phyloP scores from a whole-genome alignment of 2,113 vertebrate genomes.

The Salvelinus fontinalis region DNA sequence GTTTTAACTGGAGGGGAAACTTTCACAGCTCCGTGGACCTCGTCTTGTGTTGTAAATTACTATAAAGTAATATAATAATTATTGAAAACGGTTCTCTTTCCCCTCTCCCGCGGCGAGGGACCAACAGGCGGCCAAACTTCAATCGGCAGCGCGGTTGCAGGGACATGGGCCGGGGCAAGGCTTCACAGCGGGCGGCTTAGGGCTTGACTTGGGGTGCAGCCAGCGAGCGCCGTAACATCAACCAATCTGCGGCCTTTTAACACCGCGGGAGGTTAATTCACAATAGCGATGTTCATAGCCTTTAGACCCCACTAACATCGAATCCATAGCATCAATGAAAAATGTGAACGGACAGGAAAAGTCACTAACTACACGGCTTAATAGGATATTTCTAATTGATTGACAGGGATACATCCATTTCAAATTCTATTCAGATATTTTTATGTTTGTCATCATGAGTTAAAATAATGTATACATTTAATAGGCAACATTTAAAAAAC shows the following conservation, averaged over 20 bases:
- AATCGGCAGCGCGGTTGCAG: constrained; percentile 63
- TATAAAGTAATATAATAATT: constrained; percentile 75
- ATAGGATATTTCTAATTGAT: constrained; percentile 29
- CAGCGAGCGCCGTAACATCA: constrained; percentile 27
- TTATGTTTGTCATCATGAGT: no score
- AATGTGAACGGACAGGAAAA: constrained; percentile 55
- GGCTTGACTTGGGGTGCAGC: constrained; percentile 51
- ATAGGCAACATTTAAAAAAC: no score
- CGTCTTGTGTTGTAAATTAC: constrained; percentile 77
- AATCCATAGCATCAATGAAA: constrained; percentile 51
- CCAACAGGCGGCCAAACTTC: constrained; percentile 71
- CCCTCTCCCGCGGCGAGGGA: constrained; percentile 63
- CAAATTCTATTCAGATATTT: background rate
- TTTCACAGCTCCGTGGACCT: constrained; percentile 37
- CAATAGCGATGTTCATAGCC: constrained; percentile 68
- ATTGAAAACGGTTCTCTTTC: constrained; percentile 62
- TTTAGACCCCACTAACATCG: constrained; percentile 48
- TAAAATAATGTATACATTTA: no score
- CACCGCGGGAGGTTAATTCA: constrained; percentile 62
- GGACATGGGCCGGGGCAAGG: constrained; percentile 51
- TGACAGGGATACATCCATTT: background rate
- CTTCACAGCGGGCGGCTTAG: constrained; percentile 63
- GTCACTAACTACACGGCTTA: constrained; percentile 36
- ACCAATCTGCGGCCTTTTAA: constrained; percentile 61
- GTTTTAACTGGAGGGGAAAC: constrained; percentile 38